Percentiles rank a stretch among this genome's conserved stretches.
phyloP scores from a whole-genome alignment of 2,888 invertebrate species.

The Drosophila yooni region DNA sequence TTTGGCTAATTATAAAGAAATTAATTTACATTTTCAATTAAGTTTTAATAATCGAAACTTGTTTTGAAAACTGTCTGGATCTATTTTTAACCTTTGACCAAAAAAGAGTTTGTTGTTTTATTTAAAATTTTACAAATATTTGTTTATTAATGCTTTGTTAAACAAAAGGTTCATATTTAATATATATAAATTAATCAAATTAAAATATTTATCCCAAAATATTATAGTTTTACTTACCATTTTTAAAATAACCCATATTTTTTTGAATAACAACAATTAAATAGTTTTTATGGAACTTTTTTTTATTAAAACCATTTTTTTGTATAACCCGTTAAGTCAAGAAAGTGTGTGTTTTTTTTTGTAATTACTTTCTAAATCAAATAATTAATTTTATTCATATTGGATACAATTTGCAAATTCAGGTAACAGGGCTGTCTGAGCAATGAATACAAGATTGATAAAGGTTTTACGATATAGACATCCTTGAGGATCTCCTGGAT shows the following conservation, averaged over 20 bases:
- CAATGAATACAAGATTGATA: slow-evolving; percentile 78
- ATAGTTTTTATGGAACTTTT: slow-evolving; percentile 11
- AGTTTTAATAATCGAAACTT: background rate
- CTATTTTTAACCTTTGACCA: background rate
- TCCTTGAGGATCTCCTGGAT: slow-evolving; percentile 63
- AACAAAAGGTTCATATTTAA: background rate
- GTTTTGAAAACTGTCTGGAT: background rate
- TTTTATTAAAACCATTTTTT: slow-evolving; percentile 66
- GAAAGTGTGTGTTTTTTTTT: slow-evolving; percentile 36
- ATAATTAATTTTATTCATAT: slow-evolving; percentile 72
- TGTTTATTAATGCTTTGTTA: too few relatives aligned
- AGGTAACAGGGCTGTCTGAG: slow-evolving; percentile 76
- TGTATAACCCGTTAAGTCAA: slow-evolving; percentile 65
- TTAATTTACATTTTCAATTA: background rate
- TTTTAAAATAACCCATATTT: background rate
- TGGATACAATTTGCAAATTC: slow-evolving; percentile 72
- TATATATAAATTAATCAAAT: background rate
- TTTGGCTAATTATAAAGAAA: background rate
- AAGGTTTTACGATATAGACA: slow-evolving; percentile 71
- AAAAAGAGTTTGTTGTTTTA: background rate
- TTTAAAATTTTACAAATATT: background rate
- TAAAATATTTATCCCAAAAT: background rate
- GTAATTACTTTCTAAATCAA: slow-evolving; percentile 75
- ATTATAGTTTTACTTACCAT: background rate
- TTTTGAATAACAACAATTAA: background rate